phyloP scores from a whole-genome alignment of 2,888 invertebrate species.

The Pristionchus arcanus region DNA sequence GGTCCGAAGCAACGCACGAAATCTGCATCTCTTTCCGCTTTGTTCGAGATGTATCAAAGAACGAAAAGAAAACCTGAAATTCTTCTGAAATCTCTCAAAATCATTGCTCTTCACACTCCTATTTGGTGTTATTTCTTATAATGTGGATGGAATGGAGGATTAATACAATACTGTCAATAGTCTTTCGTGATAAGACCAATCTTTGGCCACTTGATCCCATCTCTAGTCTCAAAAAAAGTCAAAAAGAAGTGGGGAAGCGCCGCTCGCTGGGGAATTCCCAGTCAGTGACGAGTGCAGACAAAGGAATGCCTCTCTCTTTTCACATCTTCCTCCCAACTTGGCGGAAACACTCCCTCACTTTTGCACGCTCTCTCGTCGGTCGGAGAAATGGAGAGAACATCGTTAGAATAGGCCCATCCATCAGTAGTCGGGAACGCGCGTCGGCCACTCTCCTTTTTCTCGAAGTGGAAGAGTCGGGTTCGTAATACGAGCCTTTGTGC shows the following conservation, averaged over 20 bases:
- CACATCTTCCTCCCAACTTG: background rate
- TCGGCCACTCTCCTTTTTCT: background rate
- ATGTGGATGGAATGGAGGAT: no score
- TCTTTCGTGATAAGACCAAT: no score
- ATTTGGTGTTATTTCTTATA: no score
- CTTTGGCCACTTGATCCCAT: background rate
- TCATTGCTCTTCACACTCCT: no score
- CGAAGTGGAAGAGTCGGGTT: background rate
- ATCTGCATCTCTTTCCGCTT: no score
- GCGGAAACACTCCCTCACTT: background rate
- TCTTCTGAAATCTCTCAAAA: no score
- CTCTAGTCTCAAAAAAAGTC: background rate
- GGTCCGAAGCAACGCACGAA: no score
- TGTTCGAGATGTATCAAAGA: no score
- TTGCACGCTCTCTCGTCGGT: background rate
- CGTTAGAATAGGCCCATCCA: background rate
- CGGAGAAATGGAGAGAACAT: background rate
- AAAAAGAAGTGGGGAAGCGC: background rate
- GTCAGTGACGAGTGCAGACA: constrained; percentile 5
- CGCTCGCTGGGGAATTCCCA: background rate
- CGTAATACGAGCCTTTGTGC: background rate
- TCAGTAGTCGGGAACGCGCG: background rate
- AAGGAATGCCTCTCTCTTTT: constrained; percentile 16
- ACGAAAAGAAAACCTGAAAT: no score
- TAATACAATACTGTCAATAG: no score